Conservation (phyloP, 2,888 invertebrate genomes). For the Drosophila mimetica region DNA sequence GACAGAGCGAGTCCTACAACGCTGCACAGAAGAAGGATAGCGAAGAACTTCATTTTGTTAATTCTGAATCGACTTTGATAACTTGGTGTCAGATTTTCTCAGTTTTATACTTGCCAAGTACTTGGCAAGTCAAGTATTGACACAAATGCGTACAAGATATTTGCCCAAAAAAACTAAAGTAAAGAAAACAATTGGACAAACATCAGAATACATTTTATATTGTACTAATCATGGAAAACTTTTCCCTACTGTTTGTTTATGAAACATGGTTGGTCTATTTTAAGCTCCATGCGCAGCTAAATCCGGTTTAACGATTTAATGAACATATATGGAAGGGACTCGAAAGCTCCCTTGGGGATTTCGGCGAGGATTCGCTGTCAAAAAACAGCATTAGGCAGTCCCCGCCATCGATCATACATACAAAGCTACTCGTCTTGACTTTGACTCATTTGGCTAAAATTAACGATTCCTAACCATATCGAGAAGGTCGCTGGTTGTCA, state of each 20-base stretch:
- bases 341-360: conserved; percentile 53
- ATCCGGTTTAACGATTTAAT: neutral
- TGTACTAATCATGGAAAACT: neutral
- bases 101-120: neutral
- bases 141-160: conserved; percentile 4
- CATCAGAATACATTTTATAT: neutral
- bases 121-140: conserved; percentile 1
- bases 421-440: conserved; percentile 45
- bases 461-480: conserved; percentile 70
- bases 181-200: conserved; percentile 15
- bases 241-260: neutral
- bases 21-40: neutral
- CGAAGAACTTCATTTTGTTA: conserved; percentile 11
- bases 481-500: conserved; percentile 72
- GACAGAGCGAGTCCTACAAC: too few species aligned
- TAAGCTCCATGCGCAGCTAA: neutral
- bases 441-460: conserved; percentile 74
- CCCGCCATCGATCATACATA: conserved; percentile 28
- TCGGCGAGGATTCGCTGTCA: conserved; percentile 49
- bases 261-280: too few species aligned
- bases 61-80: neutral
- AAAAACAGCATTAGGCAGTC: conserved; percentile 11
- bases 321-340: neutral
- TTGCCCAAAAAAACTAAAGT: neutral
- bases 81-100: neutral